Evolutionary conservation across 2,797 vertebrate species (phyloP), one percentile per base, ranked within the genome.

Genomic region (Periophthalmus magnuspinnatus): DNA sequence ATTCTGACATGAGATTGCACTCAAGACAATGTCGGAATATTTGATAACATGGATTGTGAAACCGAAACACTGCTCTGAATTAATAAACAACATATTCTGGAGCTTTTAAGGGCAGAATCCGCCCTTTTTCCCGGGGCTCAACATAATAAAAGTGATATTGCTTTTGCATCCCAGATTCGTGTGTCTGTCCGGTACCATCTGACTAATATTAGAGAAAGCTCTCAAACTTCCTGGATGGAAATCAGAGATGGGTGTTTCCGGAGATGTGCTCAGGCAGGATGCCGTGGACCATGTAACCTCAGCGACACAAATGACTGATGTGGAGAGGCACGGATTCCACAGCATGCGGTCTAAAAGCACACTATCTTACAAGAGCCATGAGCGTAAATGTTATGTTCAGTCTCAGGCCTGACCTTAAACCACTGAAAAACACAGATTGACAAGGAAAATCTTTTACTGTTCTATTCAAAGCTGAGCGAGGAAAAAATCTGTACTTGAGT

Each of bases 61-160:
- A 92, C 91, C 86, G 88, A 90, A 92, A 93, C 92, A 93, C 81
- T 78, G 88, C 84, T 92, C 79, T 94, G 90, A 94, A 95, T 94
- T 93, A 94, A 95, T 94, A 94, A 94, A 92, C 92, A 90, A 89
- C 89, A 69, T 47, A 69, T 89, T 84, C 81, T 90, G 84, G 86
- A 86, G 91, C 93, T 92, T 90, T 94, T 85, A 93, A 88, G 88
- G 82, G 84, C 19, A 0, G 73, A 83, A 84, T 86, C 76, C 74
- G 69, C 78, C 76, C 79, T 83, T 90, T 60, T 90, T 83, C 78
- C 69, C 70, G 48, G 73, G 34, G 55, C 78, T 65, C 7, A 41
- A 71, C 70, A 78, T 90, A 89, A 93, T 93, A 93, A 91, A 85
- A 88, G 88, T 78, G 77, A 84, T 90, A 90, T 91, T 85, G 87